These are phyloP conservation scores for Syritta pipiens DNA, from an alignment of 2,888 invertebrate genomes.

Conservation along the genomic window DNA sequence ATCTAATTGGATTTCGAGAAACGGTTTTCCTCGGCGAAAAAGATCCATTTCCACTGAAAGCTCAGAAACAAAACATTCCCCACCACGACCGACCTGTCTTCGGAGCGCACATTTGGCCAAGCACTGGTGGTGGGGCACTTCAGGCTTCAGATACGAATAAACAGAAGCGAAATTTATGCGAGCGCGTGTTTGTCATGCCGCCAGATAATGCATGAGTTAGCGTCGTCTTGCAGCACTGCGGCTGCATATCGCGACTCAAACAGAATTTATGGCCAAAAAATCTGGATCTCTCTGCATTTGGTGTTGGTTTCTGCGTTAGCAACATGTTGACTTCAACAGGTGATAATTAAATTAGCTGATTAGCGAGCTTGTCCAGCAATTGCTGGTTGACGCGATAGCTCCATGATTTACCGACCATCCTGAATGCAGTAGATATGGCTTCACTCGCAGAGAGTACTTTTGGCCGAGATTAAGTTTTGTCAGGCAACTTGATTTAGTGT, in stretches of 20 bases:
- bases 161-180: conserved; percentile 39
- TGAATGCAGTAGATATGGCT: conserved; percentile 26
- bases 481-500: conserved; percentile 5
- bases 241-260: conserved; percentile 17
- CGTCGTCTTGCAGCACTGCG: conserved; percentile 13
- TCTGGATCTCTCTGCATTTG: too few species aligned
- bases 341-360: conserved; percentile 48
- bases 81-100: too few species aligned
- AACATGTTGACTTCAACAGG: conserved; percentile 6
- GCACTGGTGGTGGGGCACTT: too few species aligned
- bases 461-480: conserved; percentile 3
- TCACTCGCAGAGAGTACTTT: background rate
- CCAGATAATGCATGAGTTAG: too few species aligned
- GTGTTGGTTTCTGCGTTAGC: too few species aligned
- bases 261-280: conserved; percentile 36
- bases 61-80: too few species aligned
- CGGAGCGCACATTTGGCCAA: too few species aligned
- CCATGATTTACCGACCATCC: conserved; percentile 23
- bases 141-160: too few species aligned
- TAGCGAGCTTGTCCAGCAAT: conserved; percentile 10
- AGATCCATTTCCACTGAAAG: too few species aligned
- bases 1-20: conserved; percentile 51
- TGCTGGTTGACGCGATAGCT: background rate
- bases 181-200: conserved; percentile 20
- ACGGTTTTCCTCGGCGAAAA: too few species aligned